Evolutionary conservation across 2,888 invertebrate species (phyloP), one percentile per base, ranked within the genome.

Genomic region (Aspidapion aeneum): DNA sequence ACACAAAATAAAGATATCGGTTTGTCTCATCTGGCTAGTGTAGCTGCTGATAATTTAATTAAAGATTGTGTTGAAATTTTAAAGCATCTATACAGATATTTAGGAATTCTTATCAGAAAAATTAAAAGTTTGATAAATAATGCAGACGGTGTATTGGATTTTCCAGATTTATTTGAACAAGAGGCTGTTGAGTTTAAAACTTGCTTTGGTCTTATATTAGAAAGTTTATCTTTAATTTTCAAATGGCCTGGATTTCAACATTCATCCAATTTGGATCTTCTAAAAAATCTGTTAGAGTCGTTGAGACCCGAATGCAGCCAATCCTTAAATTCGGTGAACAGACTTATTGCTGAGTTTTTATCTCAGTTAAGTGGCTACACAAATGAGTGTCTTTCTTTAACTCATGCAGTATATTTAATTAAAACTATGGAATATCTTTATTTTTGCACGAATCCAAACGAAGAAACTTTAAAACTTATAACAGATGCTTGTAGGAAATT

Each of bases 91-190:
- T 63, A 64, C 52, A 51, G 61, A 9, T 82, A 82, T 71, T 75
- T 85, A 48, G 74, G 79, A 57, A 60, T 71, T 16, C 64, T 72
- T 17, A 58, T 67, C n/a, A 62, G 64, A 52, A 65, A 68, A 58
- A 66, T 79, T 1, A 73, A 81, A 74, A 75, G 77, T 19, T 73
- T 84, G 64, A 72, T 86, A 16, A 79, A 79, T 50, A 78, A 80
- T 48, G 83, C 83, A 62, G 85, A 87, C 69, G 84, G 84, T 2
- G 73, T 84, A 50, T 73, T 84, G 59, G 87, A 89, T 74, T 81
- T 84, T 50, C 80, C 83, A 17, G 83, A 83, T 63, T 79, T 86
- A 71, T 85, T 83, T 70, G 80, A 82, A 16, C 78, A 81, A 1
- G 82, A 84, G 65, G 79, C 84, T 18, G 77, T 79, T 60, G 79